These are phyloP conservation scores for Carcina quercana DNA, from an alignment of 2,888 invertebrate species.

Conservation along the genomic window DNA sequence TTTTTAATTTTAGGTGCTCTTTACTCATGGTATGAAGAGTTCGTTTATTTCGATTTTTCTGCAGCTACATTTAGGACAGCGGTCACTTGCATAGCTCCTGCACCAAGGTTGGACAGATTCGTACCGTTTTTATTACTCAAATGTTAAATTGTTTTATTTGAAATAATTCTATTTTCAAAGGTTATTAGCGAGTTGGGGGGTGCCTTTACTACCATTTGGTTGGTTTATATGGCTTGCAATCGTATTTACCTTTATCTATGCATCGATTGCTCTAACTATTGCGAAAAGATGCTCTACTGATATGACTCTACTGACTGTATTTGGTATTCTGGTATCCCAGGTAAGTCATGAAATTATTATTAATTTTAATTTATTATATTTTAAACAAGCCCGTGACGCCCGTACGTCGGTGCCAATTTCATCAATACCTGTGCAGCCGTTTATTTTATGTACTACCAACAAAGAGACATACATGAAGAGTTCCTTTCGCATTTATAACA, in stretches of 20 bases:
- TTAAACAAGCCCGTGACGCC: no score
- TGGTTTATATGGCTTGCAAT: slow-evolving; percentile 74
- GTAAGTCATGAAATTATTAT: no score
- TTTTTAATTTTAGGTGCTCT: slow-evolving; percentile 48
- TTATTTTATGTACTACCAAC: no score
- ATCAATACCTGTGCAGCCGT: no score
- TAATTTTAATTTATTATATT: no score
- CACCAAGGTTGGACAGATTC: slow-evolving; percentile 74
- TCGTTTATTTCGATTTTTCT: slow-evolving; percentile 76
- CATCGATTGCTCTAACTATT: slow-evolving; percentile 44
- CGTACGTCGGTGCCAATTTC: no score
- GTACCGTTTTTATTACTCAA: no score
- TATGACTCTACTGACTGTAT: slow-evolving; percentile 41
- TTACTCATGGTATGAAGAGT: slow-evolving; percentile 78
- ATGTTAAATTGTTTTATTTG: no score
- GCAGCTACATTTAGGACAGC: slow-evolving; percentile 75
- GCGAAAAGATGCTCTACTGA: slow-evolving; percentile 37
- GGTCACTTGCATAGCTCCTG: slow-evolving; percentile 81
- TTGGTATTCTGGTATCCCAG: slow-evolving; percentile 61
- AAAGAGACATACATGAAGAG: no score
- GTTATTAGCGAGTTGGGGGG: slow-evolving; percentile 74
- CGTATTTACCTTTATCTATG: slow-evolving; percentile 59
- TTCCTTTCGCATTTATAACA: no score
- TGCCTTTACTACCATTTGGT: slow-evolving; percentile 77
- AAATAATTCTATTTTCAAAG: no score